Percentiles rank a stretch among this genome's conserved stretches.
Evolutionary conservation across 2,888 invertebrate species (phyloP).

Genomic region (Caradrina clavipalpis): DNA sequence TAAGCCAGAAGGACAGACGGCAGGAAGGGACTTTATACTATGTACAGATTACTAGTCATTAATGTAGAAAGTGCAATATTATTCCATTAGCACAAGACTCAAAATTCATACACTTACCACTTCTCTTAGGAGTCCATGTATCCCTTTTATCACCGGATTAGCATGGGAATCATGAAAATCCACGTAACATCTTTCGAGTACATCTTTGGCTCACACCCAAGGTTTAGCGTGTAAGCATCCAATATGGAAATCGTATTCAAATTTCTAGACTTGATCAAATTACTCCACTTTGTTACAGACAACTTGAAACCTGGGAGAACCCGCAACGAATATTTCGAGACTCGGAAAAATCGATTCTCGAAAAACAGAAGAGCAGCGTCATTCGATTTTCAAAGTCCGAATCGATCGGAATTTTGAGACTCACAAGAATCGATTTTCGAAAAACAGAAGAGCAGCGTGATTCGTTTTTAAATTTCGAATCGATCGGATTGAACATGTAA

Average conservation of each 20-base stretch:
- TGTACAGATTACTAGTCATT: too few species aligned
- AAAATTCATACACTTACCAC: conserved; percentile 36
- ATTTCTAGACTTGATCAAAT: conserved; percentile 71
- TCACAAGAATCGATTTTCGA: conserved; percentile 41
- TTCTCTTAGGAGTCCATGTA: conserved; percentile 33
- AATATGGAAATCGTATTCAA: conserved; percentile 71
- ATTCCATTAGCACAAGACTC: conserved; percentile 1
- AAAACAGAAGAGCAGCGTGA: conserved; percentile 39
- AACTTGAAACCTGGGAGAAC: conserved; percentile 61
- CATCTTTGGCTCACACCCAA: conserved; percentile 63
- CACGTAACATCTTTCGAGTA: conserved; percentile 57
- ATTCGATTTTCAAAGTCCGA: conserved; percentile 43
- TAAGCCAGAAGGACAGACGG: too few species aligned
- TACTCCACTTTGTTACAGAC: conserved; percentile 72
- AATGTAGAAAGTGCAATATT: neutral
- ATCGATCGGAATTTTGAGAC: conserved; percentile 11
- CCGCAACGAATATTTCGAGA: conserved; percentile 63
- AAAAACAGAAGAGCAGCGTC: conserved; percentile 38
- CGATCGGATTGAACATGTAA: conserved; percentile 52
- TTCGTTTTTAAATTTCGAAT: conserved; percentile 44
- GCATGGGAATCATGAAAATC: conserved; percentile 43
- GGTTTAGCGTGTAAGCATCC: conserved; percentile 62
- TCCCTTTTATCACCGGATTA: conserved; percentile 55
- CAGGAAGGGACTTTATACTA: too few species aligned
- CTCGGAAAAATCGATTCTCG: conserved; percentile 43